A percentile compares a stretch with the other conserved stretches of the same genome.
phyloP scores from a whole-genome alignment of 2,797 vertebrate genomes.

The Coranthus polyacanthus region DNA sequence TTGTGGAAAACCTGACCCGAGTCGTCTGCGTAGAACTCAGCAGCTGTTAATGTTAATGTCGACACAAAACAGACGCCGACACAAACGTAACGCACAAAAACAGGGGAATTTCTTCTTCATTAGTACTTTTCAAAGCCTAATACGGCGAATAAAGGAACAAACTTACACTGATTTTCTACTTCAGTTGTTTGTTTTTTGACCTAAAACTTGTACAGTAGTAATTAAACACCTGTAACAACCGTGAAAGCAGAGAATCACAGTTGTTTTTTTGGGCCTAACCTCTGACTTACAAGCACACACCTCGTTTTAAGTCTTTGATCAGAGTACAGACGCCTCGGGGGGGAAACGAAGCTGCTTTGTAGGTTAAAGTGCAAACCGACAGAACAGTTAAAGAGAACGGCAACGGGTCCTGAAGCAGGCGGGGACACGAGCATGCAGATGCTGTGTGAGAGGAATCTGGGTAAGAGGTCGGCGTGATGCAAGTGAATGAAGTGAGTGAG shows the following conservation, averaged over 20 bases:
- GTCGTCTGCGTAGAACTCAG: no score
- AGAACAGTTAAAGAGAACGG: conserved; percentile 34
- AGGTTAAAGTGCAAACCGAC: conserved; percentile 74
- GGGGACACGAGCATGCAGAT: conserved; percentile 53
- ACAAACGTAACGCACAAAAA: no score
- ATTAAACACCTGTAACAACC: background rate
- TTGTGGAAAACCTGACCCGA: no score
- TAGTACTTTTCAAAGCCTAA: no score
- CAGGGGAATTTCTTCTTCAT: no score
- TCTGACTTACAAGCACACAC: conserved; percentile 12
- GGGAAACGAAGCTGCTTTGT: conserved; percentile 53
- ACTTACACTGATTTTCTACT: background rate
- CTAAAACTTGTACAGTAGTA: background rate
- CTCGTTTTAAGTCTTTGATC: conserved; percentile 24
- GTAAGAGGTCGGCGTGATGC: conserved; percentile 73
- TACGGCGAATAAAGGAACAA: background rate
- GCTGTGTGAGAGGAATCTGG: conserved; percentile 68
- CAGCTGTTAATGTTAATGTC: no score
- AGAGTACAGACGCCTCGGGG: conserved; percentile 27
- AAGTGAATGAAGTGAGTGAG: conserved; percentile 47
- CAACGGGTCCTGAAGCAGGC: conserved; percentile 20
- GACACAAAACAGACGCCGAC: no score
- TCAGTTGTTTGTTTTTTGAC: background rate
- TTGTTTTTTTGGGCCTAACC: background rate
- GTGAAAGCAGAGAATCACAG: conserved; percentile 32